Conservation (phyloP, 2,113 vertebrate species). For the Mesembrinibis cayennensis region DNA sequence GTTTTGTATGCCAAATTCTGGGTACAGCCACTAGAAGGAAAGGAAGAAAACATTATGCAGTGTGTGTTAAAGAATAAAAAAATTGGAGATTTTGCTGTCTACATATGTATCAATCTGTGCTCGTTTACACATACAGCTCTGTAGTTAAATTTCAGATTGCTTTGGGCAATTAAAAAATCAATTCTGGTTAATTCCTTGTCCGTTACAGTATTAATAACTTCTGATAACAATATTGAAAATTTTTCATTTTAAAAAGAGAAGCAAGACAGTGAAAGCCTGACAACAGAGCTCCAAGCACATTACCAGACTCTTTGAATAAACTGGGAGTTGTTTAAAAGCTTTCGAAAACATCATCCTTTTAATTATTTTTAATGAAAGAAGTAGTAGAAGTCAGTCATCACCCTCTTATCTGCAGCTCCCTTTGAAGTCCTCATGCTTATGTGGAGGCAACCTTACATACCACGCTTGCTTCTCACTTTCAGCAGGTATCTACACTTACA, state of each 20-base stretch:
- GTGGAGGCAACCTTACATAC: background rate
- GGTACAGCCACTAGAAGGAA: background rate
- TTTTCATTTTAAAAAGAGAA: background rate
- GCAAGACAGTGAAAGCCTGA: background rate
- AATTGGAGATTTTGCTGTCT: background rate
- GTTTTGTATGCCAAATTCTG: background rate
- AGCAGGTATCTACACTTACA: background rate
- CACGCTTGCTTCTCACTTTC: background rate
- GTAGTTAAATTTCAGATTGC: background rate
- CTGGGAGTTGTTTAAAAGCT: background rate
- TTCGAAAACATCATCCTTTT: background rate
- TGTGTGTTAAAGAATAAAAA: background rate
- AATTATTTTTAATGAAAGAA: background rate
- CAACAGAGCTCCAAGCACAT: background rate
- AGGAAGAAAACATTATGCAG: background rate
- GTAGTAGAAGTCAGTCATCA: background rate
- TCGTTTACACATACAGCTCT: background rate
- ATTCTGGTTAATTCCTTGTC: background rate
- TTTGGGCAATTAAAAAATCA: background rate
- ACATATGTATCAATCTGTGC: background rate
- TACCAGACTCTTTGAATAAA: background rate
- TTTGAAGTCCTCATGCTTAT: background rate
- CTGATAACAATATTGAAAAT: background rate
- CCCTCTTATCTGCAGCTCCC: background rate
- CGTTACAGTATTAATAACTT: background rate